Evolutionary conservation across 2,888 invertebrate genomes (phyloP).

Genomic region (Gastracanthus pulcherrimus): DNA sequence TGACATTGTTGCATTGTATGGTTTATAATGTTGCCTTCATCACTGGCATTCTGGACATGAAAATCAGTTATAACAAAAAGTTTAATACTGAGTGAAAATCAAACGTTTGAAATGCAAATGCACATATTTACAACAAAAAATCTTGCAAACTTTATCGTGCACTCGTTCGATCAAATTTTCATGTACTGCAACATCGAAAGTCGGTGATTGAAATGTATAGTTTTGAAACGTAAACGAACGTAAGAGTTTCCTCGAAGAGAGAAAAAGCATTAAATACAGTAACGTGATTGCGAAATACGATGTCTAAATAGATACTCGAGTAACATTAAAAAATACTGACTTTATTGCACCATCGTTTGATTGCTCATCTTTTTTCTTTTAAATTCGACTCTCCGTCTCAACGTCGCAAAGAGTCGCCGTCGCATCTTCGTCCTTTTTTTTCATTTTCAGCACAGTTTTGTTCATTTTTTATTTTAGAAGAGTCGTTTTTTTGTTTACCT

Average conservation of each 20-base stretch:
- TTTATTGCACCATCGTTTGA: conserved; percentile 63
- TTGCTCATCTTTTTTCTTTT: conserved; percentile 57
- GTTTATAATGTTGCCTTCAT: not conserved
- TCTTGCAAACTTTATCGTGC: not conserved
- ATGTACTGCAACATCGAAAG: conserved; percentile 27
- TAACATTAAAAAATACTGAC: conserved; percentile 61
- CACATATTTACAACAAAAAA: not conserved
- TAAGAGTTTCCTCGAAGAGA: not conserved
- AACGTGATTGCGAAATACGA: conserved; percentile 8
- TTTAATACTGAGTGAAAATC: not conserved
- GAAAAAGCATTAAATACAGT: conserved; percentile 17
- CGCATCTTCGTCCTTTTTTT: not conserved
- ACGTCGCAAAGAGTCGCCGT: not conserved
- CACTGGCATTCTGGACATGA: not conserved
- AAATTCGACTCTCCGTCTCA: conserved; percentile 25
- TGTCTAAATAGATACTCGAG: conserved; percentile 27
- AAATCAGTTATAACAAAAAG: not conserved
- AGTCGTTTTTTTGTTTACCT: conserved; percentile 6
- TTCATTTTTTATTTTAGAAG: conserved; percentile 20
- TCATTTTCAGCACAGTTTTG: conserved; percentile 12
- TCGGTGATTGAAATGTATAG: not conserved
- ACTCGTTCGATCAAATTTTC: not conserved
- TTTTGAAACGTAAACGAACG: not conserved
- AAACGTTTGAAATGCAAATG: not conserved
- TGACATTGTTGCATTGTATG: conserved; percentile 11